phyloP scores from a whole-genome alignment of 2,888 invertebrate species.

The Allacma fusca region DNA sequence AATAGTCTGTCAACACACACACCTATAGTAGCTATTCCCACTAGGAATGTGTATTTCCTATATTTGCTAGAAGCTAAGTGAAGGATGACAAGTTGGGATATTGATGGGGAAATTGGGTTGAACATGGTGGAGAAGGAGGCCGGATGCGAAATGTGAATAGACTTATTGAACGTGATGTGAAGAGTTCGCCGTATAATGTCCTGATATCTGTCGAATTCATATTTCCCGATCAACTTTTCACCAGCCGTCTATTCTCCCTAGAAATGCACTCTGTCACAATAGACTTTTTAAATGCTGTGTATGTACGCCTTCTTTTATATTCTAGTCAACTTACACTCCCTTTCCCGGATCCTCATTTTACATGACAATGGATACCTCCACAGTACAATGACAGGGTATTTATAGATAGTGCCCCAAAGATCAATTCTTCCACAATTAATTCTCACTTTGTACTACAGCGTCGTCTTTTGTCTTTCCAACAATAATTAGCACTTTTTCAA shows the following conservation, averaged over 20 bases:
- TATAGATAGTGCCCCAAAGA: too few species aligned
- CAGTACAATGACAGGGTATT: too few species aligned
- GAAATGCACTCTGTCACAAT: background rate
- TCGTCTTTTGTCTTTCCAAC: too few species aligned
- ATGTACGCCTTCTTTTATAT: background rate
- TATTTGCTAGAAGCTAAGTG: background rate
- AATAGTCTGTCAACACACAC: background rate
- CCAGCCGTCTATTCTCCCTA: background rate
- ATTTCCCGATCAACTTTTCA: background rate
- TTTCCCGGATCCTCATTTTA: background rate
- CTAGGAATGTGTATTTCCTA: background rate
- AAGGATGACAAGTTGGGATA: slow-evolving; percentile 18
- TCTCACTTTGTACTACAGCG: too few species aligned
- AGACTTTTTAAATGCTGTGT: background rate
- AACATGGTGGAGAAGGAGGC: background rate
- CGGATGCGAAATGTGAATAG: slow-evolving; percentile 27
- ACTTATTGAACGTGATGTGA: slow-evolving; percentile 23
- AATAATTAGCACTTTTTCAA: too few species aligned
- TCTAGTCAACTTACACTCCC: background rate
- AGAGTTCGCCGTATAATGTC: slow-evolving; percentile 18
- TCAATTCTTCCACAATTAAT: too few species aligned
- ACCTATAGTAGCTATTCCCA: background rate
- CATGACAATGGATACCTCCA: too few species aligned
- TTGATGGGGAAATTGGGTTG: slow-evolving; percentile 8
- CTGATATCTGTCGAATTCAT: background rate